Evolutionary conservation across 2,888 invertebrate species (phyloP).

Genomic region (Microplitis deprimator): DNA sequence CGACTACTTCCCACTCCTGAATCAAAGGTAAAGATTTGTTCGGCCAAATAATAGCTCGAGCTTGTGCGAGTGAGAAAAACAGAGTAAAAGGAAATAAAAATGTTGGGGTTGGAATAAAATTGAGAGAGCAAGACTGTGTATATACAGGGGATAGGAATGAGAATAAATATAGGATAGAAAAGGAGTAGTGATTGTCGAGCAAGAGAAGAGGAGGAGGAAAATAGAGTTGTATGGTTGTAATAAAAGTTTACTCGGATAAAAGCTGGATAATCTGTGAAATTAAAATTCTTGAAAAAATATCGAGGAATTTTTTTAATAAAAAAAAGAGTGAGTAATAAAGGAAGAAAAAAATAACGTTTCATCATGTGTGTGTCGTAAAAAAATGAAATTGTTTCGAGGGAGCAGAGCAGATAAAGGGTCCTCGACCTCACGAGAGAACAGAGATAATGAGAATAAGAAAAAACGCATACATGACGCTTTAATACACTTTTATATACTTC

Average conservation of each 20-base stretch:
- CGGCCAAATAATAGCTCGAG: constrained; percentile 64
- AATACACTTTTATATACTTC: constrained; percentile 34
- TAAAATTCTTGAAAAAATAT: not conserved
- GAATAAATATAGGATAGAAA: not conserved
- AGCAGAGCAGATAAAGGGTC: constrained; percentile 58
- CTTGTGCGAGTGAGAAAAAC: constrained; percentile 45
- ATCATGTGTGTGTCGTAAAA: constrained; percentile 24
- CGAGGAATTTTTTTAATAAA: constrained; percentile 1
- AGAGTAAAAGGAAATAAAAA: constrained; percentile 29
- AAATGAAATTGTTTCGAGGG: constrained; percentile 19
- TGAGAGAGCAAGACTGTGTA: constrained; percentile 11
- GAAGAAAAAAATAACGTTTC: constrained; percentile 16
- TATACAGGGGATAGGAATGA: constrained; percentile 28
- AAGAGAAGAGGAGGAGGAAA: not conserved
- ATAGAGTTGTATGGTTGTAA: constrained; percentile 12
- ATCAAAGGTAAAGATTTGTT: constrained; percentile 66
- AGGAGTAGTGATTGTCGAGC: not conserved
- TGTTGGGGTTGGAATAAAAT: constrained; percentile 26
- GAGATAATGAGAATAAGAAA: constrained; percentile 30
- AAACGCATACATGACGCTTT: constrained; percentile 41
- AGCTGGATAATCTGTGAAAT: constrained; percentile 17
- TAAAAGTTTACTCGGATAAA: constrained; percentile 10
- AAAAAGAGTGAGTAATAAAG: not conserved
- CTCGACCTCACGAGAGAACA: constrained; percentile 55
- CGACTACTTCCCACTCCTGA: constrained; percentile 54